These are phyloP conservation scores for Mormoops blainvillei DNA, from an alignment of 2,113 vertebrate genomes.

Conservation along the genomic window DNA sequence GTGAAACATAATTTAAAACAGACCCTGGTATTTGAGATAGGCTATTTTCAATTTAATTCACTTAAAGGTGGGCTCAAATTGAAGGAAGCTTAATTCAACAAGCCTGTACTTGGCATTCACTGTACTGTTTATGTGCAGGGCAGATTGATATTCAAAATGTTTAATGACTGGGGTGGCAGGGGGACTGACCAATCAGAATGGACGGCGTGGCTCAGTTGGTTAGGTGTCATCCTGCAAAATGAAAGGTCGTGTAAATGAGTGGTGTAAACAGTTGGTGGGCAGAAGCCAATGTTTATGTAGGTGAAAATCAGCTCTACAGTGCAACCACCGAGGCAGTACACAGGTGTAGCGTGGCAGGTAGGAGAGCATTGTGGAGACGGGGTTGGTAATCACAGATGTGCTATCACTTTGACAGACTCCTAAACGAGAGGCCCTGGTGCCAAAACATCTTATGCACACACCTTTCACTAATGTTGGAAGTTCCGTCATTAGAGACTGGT, in stretches of 20 bases:
- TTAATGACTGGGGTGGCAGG: not conserved
- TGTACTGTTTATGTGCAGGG: not conserved
- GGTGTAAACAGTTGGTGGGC: no score
- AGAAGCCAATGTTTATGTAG: rapidly evolving
- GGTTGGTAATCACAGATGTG: no score
- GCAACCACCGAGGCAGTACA: rapidly evolving
- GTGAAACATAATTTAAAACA: not conserved
- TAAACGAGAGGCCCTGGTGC: not conserved
- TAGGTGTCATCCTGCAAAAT: no score
- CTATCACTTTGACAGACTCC: not conserved
- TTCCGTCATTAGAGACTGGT: not conserved
- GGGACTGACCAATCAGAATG: not conserved
- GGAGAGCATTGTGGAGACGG: not conserved
- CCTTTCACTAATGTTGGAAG: not conserved
- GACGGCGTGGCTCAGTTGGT: no score
- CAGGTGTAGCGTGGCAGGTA: not conserved
- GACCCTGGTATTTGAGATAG: not conserved
- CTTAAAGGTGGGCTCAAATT: not conserved
- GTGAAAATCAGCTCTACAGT: not conserved
- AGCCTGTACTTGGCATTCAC: not conserved
- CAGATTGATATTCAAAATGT: not conserved
- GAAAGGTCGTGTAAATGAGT: no score
- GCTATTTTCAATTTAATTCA: not conserved
- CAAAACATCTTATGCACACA: not conserved
- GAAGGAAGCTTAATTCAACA: not conserved